Evolutionary conservation across 2,113 vertebrate species (phyloP), one percentile per base, ranked within the genome.

Genomic region (Pontoporia blainvillei): DNA sequence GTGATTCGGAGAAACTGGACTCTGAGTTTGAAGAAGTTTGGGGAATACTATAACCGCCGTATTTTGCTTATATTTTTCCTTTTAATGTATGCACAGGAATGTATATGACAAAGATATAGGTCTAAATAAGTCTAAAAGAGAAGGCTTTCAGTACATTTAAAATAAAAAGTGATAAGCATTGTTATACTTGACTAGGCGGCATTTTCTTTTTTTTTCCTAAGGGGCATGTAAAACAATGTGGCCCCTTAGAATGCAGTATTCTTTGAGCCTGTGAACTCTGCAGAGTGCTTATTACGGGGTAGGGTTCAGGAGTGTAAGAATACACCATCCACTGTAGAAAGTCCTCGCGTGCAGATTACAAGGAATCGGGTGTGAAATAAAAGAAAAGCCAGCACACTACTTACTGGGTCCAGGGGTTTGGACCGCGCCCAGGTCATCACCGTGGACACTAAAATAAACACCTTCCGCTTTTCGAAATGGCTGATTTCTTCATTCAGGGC

Each of bases 401-500:
- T 98, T 98, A 99, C 99, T 13, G 99, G 98, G 92, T 99, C 98
- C 6, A 97, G 34, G 0, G 98, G 97, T 96, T 99, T 99, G 96
- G 98, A 99, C 79, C 98, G 98, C 0, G 99, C 99, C 99, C 99
- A 99, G 1, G 98, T 99, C 99, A 99, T 99, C 98, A 99, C 97
- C 0, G 99, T 99, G 92, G 99, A 99, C 83, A 99, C 44, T 15
- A 99, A 98, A 94, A 99, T 99, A 96, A 99, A 99, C 44, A 98
- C 61, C 97, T 99, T 99, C 0, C 98, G 98, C 86, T 96, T 98
- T 86, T 96, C 73, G 94, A 99, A 99, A 94, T 72, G 94, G 11
- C 91, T 82, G 29, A 98, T 96, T 94, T 99, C 97, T 31, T 94
- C 96, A 64, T 98, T 98, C 59, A 99, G 98, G 1, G 99, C 99